A percentile compares a stretch with the other conserved stretches of the same genome.
phyloP scores from a whole-genome alignment of 1,140 invertebrate genomes.

The Lasaia peninsularis region DNA sequence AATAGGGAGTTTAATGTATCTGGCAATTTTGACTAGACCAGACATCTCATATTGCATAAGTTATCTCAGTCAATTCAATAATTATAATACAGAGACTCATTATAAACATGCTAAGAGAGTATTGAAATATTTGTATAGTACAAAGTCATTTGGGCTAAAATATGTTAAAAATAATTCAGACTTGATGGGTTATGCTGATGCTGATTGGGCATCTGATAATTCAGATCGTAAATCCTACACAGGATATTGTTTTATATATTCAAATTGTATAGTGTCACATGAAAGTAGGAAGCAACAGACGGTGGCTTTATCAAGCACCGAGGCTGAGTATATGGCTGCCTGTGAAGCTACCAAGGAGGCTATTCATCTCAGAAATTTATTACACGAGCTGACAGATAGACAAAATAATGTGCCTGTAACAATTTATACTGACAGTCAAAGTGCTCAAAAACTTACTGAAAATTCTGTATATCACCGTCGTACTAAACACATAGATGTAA shows the following conservation, averaged over 20 bases:
- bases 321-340: conserved; percentile 19
- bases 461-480: conserved; percentile 17
- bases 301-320: too few species aligned
- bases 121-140: conserved; percentile 22
- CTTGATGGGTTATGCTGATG: conserved; percentile 21
- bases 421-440: conserved; percentile 20
- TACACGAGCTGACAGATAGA: conserved; percentile 13
- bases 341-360: conserved; percentile 17
- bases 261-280: conserved; percentile 20
- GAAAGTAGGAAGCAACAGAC: conserved; percentile 20
- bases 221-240: conserved; percentile 25
- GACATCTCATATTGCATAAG: conserved; percentile 8
- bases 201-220: conserved; percentile 24
- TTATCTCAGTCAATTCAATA: conserved; percentile 13
- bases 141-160: conserved; percentile 21
- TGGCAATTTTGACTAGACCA: conserved; percentile 9
- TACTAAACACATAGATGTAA: conserved; percentile 21
- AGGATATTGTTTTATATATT: conserved; percentile 26
- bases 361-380: conserved; percentile 14
- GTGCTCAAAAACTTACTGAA: conserved; percentile 17
- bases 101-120: conserved; percentile 22
- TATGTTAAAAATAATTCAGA: conserved; percentile 24
- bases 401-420: conserved; percentile 9
- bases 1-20: conserved; percentile 12
- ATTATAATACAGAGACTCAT: conserved; percentile 1